Base-by-base conservation (phyloP, 2,888 invertebrate genomes). In the Harpalus rufipes region DNA sequence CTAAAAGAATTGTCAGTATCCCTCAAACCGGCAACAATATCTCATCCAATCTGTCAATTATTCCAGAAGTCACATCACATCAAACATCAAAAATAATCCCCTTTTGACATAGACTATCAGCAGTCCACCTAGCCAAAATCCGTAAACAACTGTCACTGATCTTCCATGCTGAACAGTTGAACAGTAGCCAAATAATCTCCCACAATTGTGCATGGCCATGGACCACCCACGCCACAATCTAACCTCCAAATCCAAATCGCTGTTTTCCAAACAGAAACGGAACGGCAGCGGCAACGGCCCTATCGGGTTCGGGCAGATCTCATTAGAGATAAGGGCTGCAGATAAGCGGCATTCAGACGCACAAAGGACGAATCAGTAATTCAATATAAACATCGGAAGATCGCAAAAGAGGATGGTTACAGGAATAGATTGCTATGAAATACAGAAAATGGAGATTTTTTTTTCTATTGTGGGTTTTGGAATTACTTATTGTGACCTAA, bases 321-420 rank as follows among this genome's bases (percentile, higher is more conserved):
- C 91, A 91, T 91, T 91, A 91, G 90, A 90, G 91, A 91, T 91
- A 91, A 90, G 88, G 90, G 89, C 88, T 88, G 58, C 82, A 88
- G 91, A 91, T 91, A 91, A 91, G 90, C 90, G 83, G 83, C 83
- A 80, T 72, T 80, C 85, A 59, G 51, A 21, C 88, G 85, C 90
- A 90, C 90, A 91, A 91, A 91, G 90, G 90, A 90, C 90, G 91
- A 90, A 90, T 90, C 86, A 86, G 86, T 90, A 90, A 90, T 90
- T 90, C 90, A 89, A 91, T 90, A 91, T 90, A 90, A 89, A 90
- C 90, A 90, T 89, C 88, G 89, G 90, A 44, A 88, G 88, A 89
- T 89, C 88, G 89, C 32, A 68, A 12, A 1, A 68, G 32, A 51
- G 32, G 32, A 10, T 32, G 89, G 89, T 88, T 88, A 88, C 87